Evolutionary conservation across 2,888 invertebrate genomes (phyloP), one percentile per base, ranked within the genome.

Genomic region (Dyspetes luteomarginatus): DNA sequence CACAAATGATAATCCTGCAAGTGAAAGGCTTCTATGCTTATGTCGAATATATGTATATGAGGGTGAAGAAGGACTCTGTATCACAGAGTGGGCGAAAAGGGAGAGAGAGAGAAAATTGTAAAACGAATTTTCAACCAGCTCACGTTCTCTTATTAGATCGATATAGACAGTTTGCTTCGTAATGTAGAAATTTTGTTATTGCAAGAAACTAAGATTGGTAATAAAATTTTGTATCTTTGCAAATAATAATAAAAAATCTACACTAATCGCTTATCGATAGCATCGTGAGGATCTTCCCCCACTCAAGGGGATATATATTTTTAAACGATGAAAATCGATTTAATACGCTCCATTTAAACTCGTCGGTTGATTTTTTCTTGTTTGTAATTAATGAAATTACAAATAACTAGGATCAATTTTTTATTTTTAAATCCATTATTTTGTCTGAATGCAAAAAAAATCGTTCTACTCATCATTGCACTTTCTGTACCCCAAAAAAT

Each of bases 1-100:
- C 62, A 56, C 67, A 52, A 68, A 62, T 56, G 67, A 80, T 76
- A 76, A 81, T 76, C 68, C 72, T 26, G 41, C 28, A 72, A 56
- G 67, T 48, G 43, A 72, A 72, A 72, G 71, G 55, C 48, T 30
- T 72, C 69, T 65, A 24, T 58, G 52, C 24, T 2, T 9, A 24
- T 52, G 24, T 60, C 17, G 12, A 50, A 12, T 12, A 12, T 36
- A 36, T 36, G 1, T 36, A 36, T 36, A 36, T 36, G 5, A 12
- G 1, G 50, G 17, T 60, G 3, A 56, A 28, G 65, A 56, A 28
- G 17, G 28, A 45, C 50, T 19, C n/a, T 22, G 24, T 36, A 50
- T 60, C 4, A 12, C 7, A 5, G 17, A 17, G 15, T 19, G 45
- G 55, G 26, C 4, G 17, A 30, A 52, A 45, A 45, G 2, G 17